A percentile compares a stretch with the other conserved stretches of the same genome.
Evolutionary conservation across 53 echinoderm and acorn worm genomes (phyloP).

Genomic region (Holothuria leucospilota): DNA sequence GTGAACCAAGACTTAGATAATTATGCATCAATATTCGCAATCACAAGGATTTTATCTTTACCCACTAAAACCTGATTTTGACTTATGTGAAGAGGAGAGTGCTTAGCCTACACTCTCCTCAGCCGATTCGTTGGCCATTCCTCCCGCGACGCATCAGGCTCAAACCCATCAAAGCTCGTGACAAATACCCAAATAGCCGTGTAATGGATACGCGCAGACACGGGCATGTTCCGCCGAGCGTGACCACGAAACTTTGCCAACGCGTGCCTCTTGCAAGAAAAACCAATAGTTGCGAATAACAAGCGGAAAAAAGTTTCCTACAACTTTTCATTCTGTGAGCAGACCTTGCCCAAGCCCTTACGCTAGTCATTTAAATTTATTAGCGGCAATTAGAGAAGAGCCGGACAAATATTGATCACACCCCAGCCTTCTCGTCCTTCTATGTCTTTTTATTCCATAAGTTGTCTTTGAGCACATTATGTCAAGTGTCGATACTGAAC

Average conservation of each 20-base stretch:
- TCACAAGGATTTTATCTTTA: too few relatives aligned
- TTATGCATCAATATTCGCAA: too few relatives aligned
- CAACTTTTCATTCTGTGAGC: background rate
- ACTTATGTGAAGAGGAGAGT: too few relatives aligned
- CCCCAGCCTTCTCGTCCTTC: background rate
- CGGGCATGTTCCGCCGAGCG: constrained; percentile 48
- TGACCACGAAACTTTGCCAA: constrained; percentile 28
- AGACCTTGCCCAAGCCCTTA: constrained; percentile 2
- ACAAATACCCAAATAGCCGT: constrained; percentile 42
- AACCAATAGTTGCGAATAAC: constrained; percentile 39
- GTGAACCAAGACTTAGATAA: too few relatives aligned
- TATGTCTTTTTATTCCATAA: background rate
- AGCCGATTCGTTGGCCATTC: background rate
- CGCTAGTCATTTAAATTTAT: constrained; percentile 69
- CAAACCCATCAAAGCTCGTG: constrained; percentile 20
- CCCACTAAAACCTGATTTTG: too few relatives aligned
- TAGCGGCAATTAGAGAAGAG: constrained; percentile 44
- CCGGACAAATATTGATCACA: constrained; percentile 69
- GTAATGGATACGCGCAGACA: constrained; percentile 43
- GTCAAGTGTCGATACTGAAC: constrained; percentile 23
- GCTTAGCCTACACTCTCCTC: too few relatives aligned
- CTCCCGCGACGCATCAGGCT: background rate
- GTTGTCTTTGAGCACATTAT: constrained; percentile 29
- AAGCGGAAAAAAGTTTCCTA: constrained; percentile 12
- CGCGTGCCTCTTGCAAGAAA: constrained; percentile 25